Evolutionary conservation across 2,113 vertebrate genomes (phyloP).

Genomic region (Platanista minor): DNA sequence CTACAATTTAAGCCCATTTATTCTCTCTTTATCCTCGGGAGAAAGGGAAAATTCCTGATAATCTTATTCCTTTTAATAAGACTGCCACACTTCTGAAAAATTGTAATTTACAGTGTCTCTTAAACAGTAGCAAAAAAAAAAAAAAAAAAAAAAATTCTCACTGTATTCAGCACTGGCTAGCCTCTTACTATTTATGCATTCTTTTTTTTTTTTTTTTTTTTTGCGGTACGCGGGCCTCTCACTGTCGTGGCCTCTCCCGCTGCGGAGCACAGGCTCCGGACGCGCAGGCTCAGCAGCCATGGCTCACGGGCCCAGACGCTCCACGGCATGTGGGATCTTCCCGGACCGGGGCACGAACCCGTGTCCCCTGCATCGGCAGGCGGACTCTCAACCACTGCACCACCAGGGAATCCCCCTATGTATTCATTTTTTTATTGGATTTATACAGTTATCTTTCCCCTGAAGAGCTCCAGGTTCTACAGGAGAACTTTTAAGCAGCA

Average conservation of each 20-base stretch:
- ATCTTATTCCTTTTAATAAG: slow-evolving; percentile 44
- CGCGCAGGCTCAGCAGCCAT: too few species aligned
- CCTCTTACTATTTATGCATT: slow-evolving; percentile 44
- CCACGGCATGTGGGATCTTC: too few species aligned
- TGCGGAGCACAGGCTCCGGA: too few species aligned
- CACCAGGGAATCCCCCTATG: too few species aligned
- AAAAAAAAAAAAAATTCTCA: neutral
- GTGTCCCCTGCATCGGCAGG: too few species aligned
- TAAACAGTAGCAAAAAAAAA: neutral
- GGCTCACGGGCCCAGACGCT: too few species aligned
- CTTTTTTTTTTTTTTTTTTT: too few species aligned
- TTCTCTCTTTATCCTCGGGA: neutral
- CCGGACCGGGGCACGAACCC: too few species aligned
- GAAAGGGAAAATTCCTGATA: slow-evolving; percentile 24
- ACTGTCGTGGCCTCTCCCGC: too few species aligned
- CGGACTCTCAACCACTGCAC: too few species aligned
- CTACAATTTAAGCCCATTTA: neutral
- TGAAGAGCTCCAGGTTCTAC: slow-evolving; percentile 39
- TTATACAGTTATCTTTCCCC: slow-evolving; percentile 28
- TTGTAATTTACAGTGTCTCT: slow-evolving; percentile 3
- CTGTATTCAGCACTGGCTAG: neutral
- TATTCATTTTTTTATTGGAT: slow-evolving; percentile 47
- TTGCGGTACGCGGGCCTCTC: too few species aligned
- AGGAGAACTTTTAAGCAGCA: slow-evolving; percentile 32
- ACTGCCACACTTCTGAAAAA: neutral